Evolutionary conservation across 2,113 vertebrate species (phyloP).

Genomic region (Stercorarius parasiticus): DNA sequence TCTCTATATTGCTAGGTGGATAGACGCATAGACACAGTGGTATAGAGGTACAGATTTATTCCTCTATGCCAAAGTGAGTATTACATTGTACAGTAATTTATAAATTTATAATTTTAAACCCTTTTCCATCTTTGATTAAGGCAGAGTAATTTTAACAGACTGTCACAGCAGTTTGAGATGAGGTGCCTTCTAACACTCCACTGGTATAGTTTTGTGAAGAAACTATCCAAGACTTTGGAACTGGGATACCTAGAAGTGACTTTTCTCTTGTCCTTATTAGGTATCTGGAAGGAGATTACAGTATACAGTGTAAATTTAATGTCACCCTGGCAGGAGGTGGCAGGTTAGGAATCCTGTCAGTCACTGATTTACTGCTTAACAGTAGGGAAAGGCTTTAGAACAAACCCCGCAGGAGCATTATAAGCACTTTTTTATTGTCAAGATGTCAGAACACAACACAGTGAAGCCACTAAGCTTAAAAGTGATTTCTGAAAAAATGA

Average conservation of each 20-base stretch:
- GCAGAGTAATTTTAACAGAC: background rate
- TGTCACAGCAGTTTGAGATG: background rate
- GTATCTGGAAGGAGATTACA: slow-evolving; percentile 47
- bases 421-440: slow-evolving; percentile 69
- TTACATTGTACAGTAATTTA: background rate
- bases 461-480: slow-evolving; percentile 64
- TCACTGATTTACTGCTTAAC: slow-evolving; percentile 70
- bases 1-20: background rate
- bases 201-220: background rate
- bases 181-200: background rate
- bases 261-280: slow-evolving; percentile 22
- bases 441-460: slow-evolving; percentile 49
- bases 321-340: slow-evolving; percentile 52
- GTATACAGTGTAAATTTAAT: slow-evolving; percentile 59
- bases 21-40: rapidly evolving
- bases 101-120: background rate
- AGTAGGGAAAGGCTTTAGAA: slow-evolving; percentile 59
- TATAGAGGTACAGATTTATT: background rate
- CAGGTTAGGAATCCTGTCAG: slow-evolving; percentile 59
- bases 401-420: slow-evolving; percentile 25
- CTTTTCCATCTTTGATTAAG: background rate
- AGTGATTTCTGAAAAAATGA: slow-evolving; percentile 70
- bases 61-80: background rate
- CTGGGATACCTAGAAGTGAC: slow-evolving; percentile 7
- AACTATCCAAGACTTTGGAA: slow-evolving; percentile 2